Evolutionary conservation across 1,140 invertebrate species (phyloP), one percentile per base, ranked within the genome.

Genomic region (Macrosteles quadrilineatus): DNA sequence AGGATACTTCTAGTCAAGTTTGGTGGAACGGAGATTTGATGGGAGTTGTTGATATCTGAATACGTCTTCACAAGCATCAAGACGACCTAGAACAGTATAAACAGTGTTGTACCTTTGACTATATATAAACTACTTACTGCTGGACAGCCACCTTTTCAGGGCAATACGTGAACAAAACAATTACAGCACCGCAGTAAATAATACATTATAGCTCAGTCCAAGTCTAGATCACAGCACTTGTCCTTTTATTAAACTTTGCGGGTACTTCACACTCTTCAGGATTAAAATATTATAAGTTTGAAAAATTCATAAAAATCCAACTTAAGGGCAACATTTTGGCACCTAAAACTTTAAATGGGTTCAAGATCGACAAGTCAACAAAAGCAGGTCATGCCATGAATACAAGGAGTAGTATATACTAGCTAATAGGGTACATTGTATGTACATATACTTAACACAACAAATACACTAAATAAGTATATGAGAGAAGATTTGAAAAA

Each of bases 21-120:
- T 31, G 59, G 73, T 17, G 85, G 82, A 55, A 91, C 80, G 23
- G 85, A 87, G 4, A 90, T 81, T 73, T 87, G 87, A 75, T 85
- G 86, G 21, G 21, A 59, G 55, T 25, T 59, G 27, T 25, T 59
- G 21, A 59, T 30, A 29, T 59, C 55, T 9, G 21, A 27, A 23
- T 59, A 59, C 3, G 55, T 59, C 55, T 59, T 25, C 23, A 59
- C 25, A 6, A 59, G 4, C 55, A 59, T 59, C 25, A 59, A n/a
- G 2, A 29, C 27, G 2, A 25, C 55, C 55, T 59, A 25, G 6
- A 59, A 27, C 55, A 59, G 9, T 11, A 43, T 17, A 43, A 43
- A 43, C 36, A 11, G 36, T 17, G 17, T 43, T 43, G 36, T 17
- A 43, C 36, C 9, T 43, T 43, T 17, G 9, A 11, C 36, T 11